A percentile compares a stretch with the other conserved stretches of the same genome.
These are phyloP conservation scores for Sciurus niger DNA, from an alignment of 2,113 vertebrate species.

Conservation along the genomic window DNA sequence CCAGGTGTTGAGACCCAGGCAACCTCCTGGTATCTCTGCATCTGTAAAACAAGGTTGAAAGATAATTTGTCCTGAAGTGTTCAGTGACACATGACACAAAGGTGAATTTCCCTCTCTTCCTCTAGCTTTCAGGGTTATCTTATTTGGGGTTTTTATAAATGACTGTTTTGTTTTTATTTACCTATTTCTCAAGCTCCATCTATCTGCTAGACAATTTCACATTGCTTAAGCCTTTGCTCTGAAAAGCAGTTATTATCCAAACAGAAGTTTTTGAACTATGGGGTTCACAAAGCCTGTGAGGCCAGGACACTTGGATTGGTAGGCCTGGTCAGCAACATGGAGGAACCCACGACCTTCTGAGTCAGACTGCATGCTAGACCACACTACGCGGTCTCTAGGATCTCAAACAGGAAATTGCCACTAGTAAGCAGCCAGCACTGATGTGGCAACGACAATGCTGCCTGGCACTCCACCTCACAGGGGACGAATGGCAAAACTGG, in stretches of 20 bases:
- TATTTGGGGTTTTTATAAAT: not conserved
- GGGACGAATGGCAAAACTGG: not conserved
- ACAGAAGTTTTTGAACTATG: conserved; percentile 36
- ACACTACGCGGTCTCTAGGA: not conserved
- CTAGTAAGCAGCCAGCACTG: not conserved
- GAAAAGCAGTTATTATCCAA: conserved; percentile 11
- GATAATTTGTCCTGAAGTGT: not conserved
- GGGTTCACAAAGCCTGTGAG: not conserved
- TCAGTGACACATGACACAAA: not conserved
- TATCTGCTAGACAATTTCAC: conserved; percentile 20
- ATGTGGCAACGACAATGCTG: not conserved
- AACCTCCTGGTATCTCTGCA: not conserved
- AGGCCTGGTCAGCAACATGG: not conserved
- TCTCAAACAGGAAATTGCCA: not conserved
- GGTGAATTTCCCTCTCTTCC: not conserved
- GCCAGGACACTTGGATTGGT: not conserved
- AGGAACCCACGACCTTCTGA: not conserved
- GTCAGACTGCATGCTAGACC: not conserved
- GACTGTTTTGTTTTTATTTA: conserved; percentile 2
- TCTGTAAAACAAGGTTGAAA: not conserved
- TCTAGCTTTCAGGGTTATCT: not conserved
- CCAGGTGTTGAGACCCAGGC: not conserved
- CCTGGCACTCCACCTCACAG: not conserved
- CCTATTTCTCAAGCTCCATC: not conserved
- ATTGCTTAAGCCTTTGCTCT: not conserved